Evolutionary conservation across 2,797 vertebrate genomes (phyloP).

Genomic region (Sebastes minor): DNA sequence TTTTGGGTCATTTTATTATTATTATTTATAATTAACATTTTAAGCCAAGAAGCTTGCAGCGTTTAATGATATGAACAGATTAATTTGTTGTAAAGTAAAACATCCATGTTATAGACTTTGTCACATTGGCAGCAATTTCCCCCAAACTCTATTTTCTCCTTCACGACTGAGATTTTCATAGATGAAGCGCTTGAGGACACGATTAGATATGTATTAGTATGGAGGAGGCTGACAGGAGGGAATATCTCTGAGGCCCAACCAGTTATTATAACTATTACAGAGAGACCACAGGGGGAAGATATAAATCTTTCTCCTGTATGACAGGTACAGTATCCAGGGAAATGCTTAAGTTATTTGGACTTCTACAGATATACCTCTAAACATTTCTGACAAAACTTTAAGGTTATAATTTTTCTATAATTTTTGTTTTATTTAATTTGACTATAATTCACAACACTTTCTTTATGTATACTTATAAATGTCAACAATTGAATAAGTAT

Average conservation of each 20-base stretch:
- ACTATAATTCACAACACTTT: not conserved
- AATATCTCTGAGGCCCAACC: slow-evolving; percentile 83
- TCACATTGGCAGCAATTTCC: slow-evolving; percentile 14
- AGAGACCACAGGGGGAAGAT: slow-evolving; percentile 62
- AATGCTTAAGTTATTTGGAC: not conserved
- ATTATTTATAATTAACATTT: not conserved
- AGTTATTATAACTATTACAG: slow-evolving; percentile 80
- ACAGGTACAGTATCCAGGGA: slow-evolving; percentile 31
- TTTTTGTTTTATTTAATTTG: not conserved
- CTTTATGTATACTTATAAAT: not conserved
- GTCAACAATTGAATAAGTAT: not conserved
- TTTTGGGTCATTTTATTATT: not conserved
- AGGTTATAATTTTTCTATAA: not conserved
- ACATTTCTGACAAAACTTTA: not conserved
- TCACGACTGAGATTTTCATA: slow-evolving; percentile 81
- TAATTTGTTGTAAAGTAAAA: not conserved
- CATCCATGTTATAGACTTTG: not conserved
- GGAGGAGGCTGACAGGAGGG: slow-evolving; percentile 76
- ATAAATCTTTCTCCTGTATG: slow-evolving; percentile 57
- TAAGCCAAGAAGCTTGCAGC: not conserved
- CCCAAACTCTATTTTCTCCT: slow-evolving; percentile 49
- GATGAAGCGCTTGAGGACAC: slow-evolving; percentile 88
- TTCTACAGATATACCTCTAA: not conserved
- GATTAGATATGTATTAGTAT: slow-evolving; percentile 98
- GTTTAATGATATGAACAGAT: not conserved